A percentile compares a stretch with the other conserved stretches of the same genome.
Evolutionary conservation across 2,113 vertebrate genomes (phyloP).

Genomic region (Arvicanthis niloticus): DNA sequence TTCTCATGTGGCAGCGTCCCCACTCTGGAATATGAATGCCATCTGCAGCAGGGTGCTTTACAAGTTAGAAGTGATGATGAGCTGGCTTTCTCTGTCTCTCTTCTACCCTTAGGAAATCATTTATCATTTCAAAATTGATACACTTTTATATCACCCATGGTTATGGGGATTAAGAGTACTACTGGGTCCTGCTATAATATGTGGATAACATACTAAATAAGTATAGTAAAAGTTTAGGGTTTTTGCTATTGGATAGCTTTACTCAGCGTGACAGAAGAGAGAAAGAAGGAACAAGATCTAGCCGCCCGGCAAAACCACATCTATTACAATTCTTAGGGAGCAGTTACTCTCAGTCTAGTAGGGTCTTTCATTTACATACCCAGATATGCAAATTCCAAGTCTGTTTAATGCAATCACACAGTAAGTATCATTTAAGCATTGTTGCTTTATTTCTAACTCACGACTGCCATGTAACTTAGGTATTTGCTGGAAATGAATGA

Average conservation of each 20-base stretch:
- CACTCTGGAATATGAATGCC: background rate
- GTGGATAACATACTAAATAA: background rate
- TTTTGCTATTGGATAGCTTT: background rate
- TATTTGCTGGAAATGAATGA: background rate
- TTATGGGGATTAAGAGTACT: background rate
- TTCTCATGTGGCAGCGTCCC: background rate
- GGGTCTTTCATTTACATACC: conserved; percentile 42
- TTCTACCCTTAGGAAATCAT: background rate
- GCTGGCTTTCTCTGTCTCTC: background rate
- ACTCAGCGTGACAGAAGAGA: background rate
- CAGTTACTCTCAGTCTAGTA: background rate
- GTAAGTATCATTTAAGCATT: conserved; percentile 17
- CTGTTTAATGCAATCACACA: background rate
- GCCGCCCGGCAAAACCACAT: conserved; percentile 2
- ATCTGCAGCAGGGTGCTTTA: background rate
- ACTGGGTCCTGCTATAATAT: background rate
- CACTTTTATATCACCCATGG: background rate
- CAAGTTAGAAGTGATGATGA: background rate
- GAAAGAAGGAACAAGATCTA: background rate
- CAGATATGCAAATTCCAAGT: conserved; percentile 20
- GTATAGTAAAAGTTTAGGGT: background rate
- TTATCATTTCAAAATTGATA: conserved; percentile 5
- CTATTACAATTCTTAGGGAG: background rate
- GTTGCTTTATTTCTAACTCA: conserved; percentile 34
- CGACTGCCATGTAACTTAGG: background rate